A percentile compares a stretch with the other conserved stretches of the same genome.
Conservation (phyloP, 2,113 vertebrate species). For the Picathartes gymnocephalus region DNA sequence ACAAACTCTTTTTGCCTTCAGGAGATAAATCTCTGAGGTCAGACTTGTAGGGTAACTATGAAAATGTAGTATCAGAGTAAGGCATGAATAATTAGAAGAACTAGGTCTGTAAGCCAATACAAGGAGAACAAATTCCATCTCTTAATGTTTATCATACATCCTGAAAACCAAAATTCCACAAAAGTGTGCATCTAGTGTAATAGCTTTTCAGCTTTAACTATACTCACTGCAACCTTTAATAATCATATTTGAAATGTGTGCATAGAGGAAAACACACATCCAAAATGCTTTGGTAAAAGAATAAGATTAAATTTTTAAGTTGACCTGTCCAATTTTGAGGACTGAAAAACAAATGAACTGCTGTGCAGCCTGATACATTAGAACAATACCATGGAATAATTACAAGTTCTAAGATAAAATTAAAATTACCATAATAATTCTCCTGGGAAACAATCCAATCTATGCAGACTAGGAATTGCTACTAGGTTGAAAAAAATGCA, state of each 20-base stretch:
- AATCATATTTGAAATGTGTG: neutral
- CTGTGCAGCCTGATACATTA: conserved; percentile 5
- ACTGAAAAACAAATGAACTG: conserved; percentile 18
- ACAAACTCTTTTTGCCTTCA: neutral
- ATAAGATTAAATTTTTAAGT: conserved; percentile 12
- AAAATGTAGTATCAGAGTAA: neutral
- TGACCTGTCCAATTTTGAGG: conserved; percentile 1
- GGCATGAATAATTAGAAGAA: neutral
- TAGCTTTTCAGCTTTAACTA: neutral
- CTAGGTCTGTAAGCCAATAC: neutral
- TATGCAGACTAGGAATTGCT: conserved; percentile 8
- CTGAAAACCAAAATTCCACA: conserved; percentile 4
- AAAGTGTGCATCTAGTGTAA: neutral
- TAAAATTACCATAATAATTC: conserved; percentile 66
- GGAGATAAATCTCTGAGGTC: neutral
- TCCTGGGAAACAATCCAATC: conserved; percentile 54
- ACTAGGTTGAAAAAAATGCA: conserved; percentile 21
- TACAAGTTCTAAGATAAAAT: conserved; percentile 49
- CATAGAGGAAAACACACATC: neutral
- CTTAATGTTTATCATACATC: neutral
- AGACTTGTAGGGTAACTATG: neutral
- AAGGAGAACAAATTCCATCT: neutral
- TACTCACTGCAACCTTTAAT: neutral
- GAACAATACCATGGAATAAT: conserved; percentile 52
- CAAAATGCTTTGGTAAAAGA: neutral